Base-by-base conservation (phyloP, 2,113 vertebrate genomes). In the Paralichthys olivaceus region DNA sequence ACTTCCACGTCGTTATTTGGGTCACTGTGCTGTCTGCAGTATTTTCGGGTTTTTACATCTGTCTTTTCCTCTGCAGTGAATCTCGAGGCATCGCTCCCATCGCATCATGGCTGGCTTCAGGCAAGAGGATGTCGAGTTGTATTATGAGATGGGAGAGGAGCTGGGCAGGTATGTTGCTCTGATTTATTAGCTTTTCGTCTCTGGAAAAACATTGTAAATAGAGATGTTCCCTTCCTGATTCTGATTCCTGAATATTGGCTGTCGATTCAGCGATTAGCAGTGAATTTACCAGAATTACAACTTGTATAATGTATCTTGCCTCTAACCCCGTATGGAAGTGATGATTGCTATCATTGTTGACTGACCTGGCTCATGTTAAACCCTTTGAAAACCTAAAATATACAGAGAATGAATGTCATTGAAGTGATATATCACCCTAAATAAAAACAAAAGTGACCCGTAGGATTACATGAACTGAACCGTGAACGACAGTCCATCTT, bases 141-240 rank as follows among this genome's bases (percentile, higher is more conserved):
- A 83, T 72, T 95, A 95, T 81, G 93, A 93, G 32, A 95, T 95
- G 94, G 94, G 91, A 87, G 94, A 95, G 78, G 94, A 95, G 83
- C 82, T 95, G 72, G 94, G 94, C 78, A 95, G 94, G 94, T 95
- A 89, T 23, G 89, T 68, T 26, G 1, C 47, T 0, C 4, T 7
- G 3, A 43, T 29, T 53, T 49, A 0, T 22, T 51, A 26, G 13
- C 7, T 4, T 49, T 28, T 19, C 3, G 14, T 26, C 28, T 59
- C 4, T 34, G 25, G 12, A 0, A 11, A 15, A 34, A 34, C 8
- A 34, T 34, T 34, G 32, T 34, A 58, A 53, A 40, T 40, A 40
- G 37, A 40, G 37, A 40, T 4, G 7, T 3, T n/a, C n/a, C n/a
- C n/a, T n/a, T 23, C 15, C 17, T 26, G 8, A 56, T 2, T 40